phyloP scores from a whole-genome alignment of 2,113 vertebrate species.

The Bubalus kerabau region DNA sequence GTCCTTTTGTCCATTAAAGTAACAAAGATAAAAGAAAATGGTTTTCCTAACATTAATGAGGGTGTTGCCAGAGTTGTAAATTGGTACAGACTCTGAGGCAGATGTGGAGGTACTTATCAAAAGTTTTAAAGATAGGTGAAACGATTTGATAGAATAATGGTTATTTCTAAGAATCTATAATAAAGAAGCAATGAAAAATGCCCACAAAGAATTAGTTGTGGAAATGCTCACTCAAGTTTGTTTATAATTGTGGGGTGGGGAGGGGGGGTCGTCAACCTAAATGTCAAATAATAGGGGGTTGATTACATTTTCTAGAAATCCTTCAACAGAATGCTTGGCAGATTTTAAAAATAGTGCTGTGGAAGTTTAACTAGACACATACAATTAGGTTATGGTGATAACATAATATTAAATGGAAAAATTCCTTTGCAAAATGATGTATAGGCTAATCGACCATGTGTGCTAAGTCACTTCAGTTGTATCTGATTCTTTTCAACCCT shows the following conservation, averaged over 20 bases:
- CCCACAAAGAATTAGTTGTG: background rate
- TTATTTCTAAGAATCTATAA: background rate
- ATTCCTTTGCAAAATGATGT: background rate
- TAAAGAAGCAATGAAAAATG: background rate
- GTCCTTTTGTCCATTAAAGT: background rate
- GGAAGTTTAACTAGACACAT: background rate
- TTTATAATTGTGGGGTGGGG: background rate
- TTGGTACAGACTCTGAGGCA: background rate
- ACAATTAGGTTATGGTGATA: background rate
- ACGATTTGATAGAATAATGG: background rate
- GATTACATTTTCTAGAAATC: background rate
- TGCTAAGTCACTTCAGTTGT: background rate
- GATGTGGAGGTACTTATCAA: background rate
- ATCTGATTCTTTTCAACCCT: background rate
- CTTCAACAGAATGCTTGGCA: background rate
- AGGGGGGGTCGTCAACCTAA: background rate
- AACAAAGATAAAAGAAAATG: background rate
- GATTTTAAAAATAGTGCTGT: background rate
- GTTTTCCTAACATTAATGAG: background rate
- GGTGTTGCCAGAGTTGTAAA: background rate
- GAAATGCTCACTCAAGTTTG: background rate
- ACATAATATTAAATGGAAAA: background rate
- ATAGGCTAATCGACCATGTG: background rate
- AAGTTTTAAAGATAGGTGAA: background rate
- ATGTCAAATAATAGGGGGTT: background rate